These are phyloP conservation scores for Umimayanthus chanpuru DNA, from an alignment of 92 coral and sea anemone species.

Conservation along the genomic window DNA sequence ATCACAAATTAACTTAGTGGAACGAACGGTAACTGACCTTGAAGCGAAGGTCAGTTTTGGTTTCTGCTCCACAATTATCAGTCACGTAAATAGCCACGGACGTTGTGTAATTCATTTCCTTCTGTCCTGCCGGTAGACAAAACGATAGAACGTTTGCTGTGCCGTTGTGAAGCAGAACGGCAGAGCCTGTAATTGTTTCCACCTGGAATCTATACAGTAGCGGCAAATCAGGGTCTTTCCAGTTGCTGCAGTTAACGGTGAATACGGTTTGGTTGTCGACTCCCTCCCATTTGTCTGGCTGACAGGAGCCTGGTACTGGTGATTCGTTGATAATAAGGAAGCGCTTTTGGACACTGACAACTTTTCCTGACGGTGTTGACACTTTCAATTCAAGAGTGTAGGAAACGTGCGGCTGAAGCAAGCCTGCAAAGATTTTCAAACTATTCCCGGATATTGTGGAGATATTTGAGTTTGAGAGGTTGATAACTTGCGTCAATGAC, in stretches of 20 bases:
- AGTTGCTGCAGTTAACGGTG: background rate
- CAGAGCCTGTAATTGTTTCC: background rate
- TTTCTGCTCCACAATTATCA: constrained; percentile 9
- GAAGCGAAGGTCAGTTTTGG: background rate
- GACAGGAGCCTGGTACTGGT: constrained; percentile 1
- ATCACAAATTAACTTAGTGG: background rate
- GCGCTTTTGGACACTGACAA: background rate
- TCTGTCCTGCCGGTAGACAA: background rate
- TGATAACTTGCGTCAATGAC: background rate
- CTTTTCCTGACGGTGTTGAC: background rate
- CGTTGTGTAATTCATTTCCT: background rate
- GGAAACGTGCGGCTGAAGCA: background rate
- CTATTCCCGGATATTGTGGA: background rate
- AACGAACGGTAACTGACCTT: background rate
- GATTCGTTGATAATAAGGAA: background rate
- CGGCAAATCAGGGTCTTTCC: constrained; percentile 12
- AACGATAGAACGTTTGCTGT: background rate
- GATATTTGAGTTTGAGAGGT: background rate
- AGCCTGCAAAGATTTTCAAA: background rate
- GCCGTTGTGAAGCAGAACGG: background rate
- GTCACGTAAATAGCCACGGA: background rate
- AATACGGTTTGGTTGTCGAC: background rate
- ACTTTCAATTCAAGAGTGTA: constrained; percentile 4
- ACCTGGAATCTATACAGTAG: background rate
- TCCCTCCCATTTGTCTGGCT: constrained; percentile 5